phyloP scores from a whole-genome alignment of 2,797 vertebrate species.

The Prionace glauca region DNA sequence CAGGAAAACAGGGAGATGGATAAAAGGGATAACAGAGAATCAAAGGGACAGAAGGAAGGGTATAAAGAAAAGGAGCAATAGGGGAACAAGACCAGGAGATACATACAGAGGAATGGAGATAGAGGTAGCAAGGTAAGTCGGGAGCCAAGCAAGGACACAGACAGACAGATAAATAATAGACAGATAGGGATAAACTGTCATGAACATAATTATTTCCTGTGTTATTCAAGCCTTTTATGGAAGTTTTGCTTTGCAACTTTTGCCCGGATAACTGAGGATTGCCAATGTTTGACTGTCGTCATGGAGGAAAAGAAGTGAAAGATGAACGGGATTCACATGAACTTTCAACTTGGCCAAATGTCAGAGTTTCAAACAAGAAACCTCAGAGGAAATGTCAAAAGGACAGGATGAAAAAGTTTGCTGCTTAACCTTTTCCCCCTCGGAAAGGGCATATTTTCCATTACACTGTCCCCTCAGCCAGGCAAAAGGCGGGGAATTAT shows the following conservation, averaged over 20 bases:
- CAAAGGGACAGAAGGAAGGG: not conserved
- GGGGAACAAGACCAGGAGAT: not conserved
- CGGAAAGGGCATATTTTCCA: conserved; percentile 14
- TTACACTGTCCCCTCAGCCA: not conserved
- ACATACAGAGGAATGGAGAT: not conserved
- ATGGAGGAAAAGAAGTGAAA: not conserved
- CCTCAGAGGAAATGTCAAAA: conserved; percentile 1
- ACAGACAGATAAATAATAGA: not conserved
- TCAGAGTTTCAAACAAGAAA: not conserved
- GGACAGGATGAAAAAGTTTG: conserved; percentile 2
- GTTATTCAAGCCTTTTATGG: not conserved
- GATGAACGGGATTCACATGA: conserved; percentile 1
- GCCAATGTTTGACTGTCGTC: not conserved
- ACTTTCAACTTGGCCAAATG: not conserved
- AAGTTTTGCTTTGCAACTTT: not conserved
- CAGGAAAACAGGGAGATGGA: not conserved
- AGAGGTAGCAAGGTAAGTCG: not conserved
- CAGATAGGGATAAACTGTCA: not conserved
- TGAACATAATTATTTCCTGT: not conserved
- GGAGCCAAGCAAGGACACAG: not conserved
- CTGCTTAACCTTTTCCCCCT: not conserved
- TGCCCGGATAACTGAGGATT: not conserved
- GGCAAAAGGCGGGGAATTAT: no score
- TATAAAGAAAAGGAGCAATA: not conserved
- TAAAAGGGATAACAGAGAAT: not conserved